These are phyloP conservation scores for Tetramorium parvispinum DNA, from an alignment of 1,140 invertebrate species.

Conservation along the genomic window DNA sequence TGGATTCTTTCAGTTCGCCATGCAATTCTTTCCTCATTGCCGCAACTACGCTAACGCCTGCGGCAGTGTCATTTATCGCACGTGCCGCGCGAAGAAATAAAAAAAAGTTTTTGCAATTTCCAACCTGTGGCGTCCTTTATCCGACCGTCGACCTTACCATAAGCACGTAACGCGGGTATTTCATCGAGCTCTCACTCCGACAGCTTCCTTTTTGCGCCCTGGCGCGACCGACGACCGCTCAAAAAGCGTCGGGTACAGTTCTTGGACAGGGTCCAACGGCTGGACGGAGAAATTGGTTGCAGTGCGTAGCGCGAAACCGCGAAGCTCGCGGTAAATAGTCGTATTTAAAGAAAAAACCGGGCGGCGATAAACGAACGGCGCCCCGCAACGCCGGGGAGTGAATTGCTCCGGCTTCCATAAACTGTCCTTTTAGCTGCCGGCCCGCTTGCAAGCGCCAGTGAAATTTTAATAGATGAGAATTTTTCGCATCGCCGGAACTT, in stretches of 20 bases:
- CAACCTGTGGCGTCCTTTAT: conserved; percentile 58
- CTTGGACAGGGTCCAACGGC: conserved; percentile 47
- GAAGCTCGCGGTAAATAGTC: conserved; percentile 55
- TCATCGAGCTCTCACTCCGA: conserved; percentile 20
- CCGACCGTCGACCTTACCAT: conserved; percentile 18
- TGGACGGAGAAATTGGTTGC: conserved; percentile 30
- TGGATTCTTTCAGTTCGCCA: neutral
- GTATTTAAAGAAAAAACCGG: conserved; percentile 53
- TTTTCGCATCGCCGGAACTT: conserved; percentile 32
- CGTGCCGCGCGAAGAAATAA: conserved; percentile 39
- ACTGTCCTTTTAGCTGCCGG: conserved; percentile 3
- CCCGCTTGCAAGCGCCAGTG: neutral
- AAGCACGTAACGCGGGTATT: conserved; percentile 32
- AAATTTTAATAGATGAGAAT: conserved; percentile 56
- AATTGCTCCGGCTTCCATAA: neutral
- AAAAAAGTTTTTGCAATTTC: conserved; percentile 51
- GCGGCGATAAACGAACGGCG: conserved; percentile 31
- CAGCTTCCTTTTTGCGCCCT: conserved; percentile 10
- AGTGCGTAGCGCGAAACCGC: conserved; percentile 35
- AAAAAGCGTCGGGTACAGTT: conserved; percentile 16
- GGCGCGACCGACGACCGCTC: conserved; percentile 27
- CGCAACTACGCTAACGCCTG: neutral
- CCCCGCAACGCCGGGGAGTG: neutral
- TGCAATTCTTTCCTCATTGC: conserved; percentile 10
- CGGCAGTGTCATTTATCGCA: conserved; percentile 20